These are phyloP conservation scores for Pachydiplax longipennis DNA, from an alignment of 2,888 invertebrate genomes.

Conservation along the genomic window DNA sequence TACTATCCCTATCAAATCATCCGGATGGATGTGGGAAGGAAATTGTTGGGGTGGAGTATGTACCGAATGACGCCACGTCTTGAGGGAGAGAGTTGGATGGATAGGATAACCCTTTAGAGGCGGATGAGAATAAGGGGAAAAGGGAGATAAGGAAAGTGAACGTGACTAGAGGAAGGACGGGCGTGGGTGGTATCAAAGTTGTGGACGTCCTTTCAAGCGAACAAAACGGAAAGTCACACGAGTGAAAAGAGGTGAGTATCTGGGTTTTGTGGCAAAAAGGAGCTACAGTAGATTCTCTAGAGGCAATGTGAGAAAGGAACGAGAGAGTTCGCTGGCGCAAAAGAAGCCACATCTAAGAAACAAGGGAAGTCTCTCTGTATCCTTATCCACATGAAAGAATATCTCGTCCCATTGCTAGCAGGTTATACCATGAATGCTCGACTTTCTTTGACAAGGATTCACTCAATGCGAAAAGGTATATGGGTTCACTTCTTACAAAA, in stretches of 20 bases:
- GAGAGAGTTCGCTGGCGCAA: neutral
- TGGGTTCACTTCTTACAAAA: too few relatives aligned
- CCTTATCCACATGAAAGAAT: too few relatives aligned
- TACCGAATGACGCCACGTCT: neutral
- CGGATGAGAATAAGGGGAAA: neutral
- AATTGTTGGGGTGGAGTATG: neutral
- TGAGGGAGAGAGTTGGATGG: neutral
- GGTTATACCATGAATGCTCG: too few relatives aligned
- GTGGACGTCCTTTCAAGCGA: neutral
- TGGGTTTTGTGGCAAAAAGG: neutral
- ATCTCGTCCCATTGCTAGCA: too few relatives aligned
- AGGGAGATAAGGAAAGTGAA: neutral
- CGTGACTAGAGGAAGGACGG: neutral
- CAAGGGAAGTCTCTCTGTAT: too few relatives aligned
- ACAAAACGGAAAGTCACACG: neutral
- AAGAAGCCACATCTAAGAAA: neutral
- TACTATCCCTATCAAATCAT: neutral
- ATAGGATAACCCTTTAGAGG: neutral
- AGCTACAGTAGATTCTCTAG: neutral
- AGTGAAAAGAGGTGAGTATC: neutral
- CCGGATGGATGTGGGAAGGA: neutral
- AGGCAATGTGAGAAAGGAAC: neutral
- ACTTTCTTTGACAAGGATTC: too few relatives aligned
- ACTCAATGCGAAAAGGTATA: too few relatives aligned
- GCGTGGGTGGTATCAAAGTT: neutral